A percentile compares a stretch with the other conserved stretches of the same genome.
phyloP scores from a whole-genome alignment of 2,888 invertebrate species.

The Neria commutata region DNA sequence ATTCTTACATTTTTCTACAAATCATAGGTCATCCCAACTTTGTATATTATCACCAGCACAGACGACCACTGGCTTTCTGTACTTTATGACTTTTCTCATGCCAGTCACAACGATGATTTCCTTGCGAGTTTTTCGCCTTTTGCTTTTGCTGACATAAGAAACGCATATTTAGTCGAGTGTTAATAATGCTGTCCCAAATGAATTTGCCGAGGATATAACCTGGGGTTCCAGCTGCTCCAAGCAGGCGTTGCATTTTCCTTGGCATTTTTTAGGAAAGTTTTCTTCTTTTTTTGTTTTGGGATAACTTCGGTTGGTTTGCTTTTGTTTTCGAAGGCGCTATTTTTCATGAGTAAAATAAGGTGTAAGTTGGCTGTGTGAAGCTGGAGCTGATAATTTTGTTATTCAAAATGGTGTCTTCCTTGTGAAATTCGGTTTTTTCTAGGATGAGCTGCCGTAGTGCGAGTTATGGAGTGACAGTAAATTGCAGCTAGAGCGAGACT shows the following conservation, averaged over 20 bases:
- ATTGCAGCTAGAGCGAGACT: slow-evolving; percentile 26
- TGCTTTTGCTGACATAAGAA: slow-evolving; percentile 34
- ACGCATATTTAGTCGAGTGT: slow-evolving; percentile 62
- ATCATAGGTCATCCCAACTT: not conserved
- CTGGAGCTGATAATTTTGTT: slow-evolving; percentile 56
- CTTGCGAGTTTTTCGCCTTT: slow-evolving; percentile 31
- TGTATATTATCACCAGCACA: not conserved
- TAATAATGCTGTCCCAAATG: slow-evolving; percentile 58
- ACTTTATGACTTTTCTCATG: not conserved
- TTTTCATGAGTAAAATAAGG: slow-evolving; percentile 21
- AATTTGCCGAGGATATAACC: slow-evolving; percentile 30
- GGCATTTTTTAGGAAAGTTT: slow-evolving; percentile 8
- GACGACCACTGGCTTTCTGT: not conserved
- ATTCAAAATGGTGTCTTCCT: slow-evolving; percentile 53
- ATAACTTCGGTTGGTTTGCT: not conserved
- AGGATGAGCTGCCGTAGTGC: not conserved
- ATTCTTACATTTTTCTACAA: not conserved
- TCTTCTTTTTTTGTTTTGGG: slow-evolving; percentile 2
- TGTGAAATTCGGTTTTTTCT: slow-evolving; percentile 5
- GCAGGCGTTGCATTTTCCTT: slow-evolving; percentile 41
- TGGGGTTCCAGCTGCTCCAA: slow-evolving; percentile 42
- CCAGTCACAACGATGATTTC: not conserved
- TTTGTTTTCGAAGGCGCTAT: not conserved
- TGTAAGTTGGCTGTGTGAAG: slow-evolving; percentile 36
- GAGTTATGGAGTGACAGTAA: slow-evolving; percentile 37